A percentile compares a stretch with the other conserved stretches of the same genome.
These are phyloP conservation scores for Troilus luridus DNA, from an alignment of 2,888 invertebrate species.

Conservation along the genomic window DNA sequence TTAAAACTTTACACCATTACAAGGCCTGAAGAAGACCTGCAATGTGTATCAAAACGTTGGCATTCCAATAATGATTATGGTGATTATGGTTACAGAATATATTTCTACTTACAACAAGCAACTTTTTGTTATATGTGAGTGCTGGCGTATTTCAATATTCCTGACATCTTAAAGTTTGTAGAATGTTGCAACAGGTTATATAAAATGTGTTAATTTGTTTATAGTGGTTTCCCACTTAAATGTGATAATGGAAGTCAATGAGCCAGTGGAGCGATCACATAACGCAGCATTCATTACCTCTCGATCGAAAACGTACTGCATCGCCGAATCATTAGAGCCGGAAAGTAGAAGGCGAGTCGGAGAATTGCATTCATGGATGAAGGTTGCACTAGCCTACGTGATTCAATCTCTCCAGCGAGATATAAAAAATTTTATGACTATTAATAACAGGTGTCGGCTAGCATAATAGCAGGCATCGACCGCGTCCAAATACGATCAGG, in stretches of 20 bases:
- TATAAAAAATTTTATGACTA: constrained; percentile 37
- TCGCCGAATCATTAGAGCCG: not conserved
- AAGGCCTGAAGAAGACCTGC: too few species aligned
- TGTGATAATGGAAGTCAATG: not conserved
- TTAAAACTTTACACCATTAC: too few species aligned
- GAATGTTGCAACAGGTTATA: not conserved
- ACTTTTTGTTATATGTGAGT: too few species aligned
- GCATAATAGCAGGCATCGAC: constrained; percentile 21
- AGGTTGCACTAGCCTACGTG: constrained; percentile 43
- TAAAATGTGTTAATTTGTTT: not conserved
- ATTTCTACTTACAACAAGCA: too few species aligned
- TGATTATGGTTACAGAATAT: too few species aligned
- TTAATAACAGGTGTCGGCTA: constrained; percentile 37
- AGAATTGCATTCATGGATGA: constrained; percentile 14
- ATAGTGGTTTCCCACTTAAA: not conserved
- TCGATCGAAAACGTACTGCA: constrained; percentile 10
- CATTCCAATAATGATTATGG: too few species aligned
- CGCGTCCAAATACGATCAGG: constrained; percentile 39
- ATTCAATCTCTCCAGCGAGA: constrained; percentile 41
- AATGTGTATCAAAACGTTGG: too few species aligned
- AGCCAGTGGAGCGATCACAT: not conserved
- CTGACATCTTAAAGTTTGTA: too few species aligned
- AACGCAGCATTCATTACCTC: constrained; percentile 7
- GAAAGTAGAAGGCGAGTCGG: not conserved
- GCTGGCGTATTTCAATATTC: too few species aligned